Conservation (phyloP, 2,888 invertebrate species). For the Tineola bisselliella region DNA sequence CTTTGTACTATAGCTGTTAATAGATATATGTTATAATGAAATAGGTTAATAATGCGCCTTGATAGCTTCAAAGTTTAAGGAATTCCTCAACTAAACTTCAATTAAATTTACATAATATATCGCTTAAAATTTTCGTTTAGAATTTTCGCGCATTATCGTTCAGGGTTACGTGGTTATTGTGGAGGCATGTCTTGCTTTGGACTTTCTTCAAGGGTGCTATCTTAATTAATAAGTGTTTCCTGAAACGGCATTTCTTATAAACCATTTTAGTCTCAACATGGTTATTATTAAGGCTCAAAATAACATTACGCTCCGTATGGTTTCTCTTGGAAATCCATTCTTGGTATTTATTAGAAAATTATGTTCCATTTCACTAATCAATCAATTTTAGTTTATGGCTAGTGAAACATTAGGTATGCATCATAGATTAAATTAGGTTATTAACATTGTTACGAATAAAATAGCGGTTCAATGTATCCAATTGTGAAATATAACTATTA, state of each 20-base stretch:
- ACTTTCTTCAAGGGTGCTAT: slow-evolving; percentile 7
- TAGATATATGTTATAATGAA: not conserved
- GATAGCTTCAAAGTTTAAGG: not conserved
- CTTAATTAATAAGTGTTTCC: slow-evolving; percentile 8
- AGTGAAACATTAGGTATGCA: not conserved
- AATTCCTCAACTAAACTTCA: slow-evolving; percentile 5
- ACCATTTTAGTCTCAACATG: not conserved
- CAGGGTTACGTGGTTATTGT: not conserved
- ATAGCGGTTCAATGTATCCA: not conserved
- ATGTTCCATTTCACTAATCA: not conserved
- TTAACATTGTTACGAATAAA: not conserved
- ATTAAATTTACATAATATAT: slow-evolving; percentile 5
- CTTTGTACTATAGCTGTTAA: no score
- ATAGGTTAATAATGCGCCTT: slow-evolving; percentile 3
- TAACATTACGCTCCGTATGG: not conserved
- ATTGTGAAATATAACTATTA: not conserved
- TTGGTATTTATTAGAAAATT: not conserved
- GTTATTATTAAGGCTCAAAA: not conserved
- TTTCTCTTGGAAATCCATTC: not conserved
- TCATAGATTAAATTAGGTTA: not conserved
- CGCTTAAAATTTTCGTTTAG: slow-evolving; percentile 4
- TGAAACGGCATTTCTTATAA: not conserved
- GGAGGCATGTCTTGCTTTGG: not conserved
- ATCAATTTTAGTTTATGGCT: not conserved
- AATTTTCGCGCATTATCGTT: slow-evolving; percentile 8